phyloP scores from a whole-genome alignment of 2,888 invertebrate genomes.

The Gisinianus flammeolus region DNA sequence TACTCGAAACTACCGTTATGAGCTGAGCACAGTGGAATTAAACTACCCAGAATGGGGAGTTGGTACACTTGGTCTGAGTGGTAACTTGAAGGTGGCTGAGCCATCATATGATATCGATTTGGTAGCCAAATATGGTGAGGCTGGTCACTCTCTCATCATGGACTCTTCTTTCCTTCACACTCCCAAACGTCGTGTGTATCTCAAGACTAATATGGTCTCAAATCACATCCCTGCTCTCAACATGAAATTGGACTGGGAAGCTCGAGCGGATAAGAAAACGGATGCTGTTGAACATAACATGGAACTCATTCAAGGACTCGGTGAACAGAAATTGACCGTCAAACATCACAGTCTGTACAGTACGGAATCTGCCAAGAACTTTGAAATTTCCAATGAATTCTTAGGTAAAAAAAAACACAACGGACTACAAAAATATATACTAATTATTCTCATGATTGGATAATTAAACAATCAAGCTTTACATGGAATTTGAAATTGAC shows the following conservation, averaged over 20 bases:
- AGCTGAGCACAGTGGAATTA: conserved; percentile 28
- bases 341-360: conserved; percentile 64
- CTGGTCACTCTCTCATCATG: not conserved
- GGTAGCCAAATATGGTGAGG: conserved; percentile 1
- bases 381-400: conserved; percentile 53
- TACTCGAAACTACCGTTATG: conserved; percentile 10
- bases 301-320: conserved; percentile 61
- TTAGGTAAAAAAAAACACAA: conserved; percentile 45
- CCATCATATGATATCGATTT: not conserved
- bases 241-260: conserved; percentile 52
- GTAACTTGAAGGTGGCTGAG: conserved; percentile 6
- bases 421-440: not conserved
- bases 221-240: not conserved
- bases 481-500: too few relatives aligned
- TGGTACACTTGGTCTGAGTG: conserved; percentile 24
- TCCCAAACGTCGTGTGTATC: not conserved
- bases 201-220: conserved; percentile 1
- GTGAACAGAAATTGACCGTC: conserved; percentile 65
- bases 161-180: conserved; percentile 3
- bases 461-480: not conserved
- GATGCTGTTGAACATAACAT: conserved; percentile 32
- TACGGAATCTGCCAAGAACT: conserved; percentile 47
- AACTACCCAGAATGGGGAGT: conserved; percentile 36
- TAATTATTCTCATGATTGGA: not conserved
- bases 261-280: not conserved